These are phyloP conservation scores for Cliona cf. orientalis DNA, from an alignment of 37 sponge, comb jelly and placozoan genomes.

Conservation along the genomic window DNA sequence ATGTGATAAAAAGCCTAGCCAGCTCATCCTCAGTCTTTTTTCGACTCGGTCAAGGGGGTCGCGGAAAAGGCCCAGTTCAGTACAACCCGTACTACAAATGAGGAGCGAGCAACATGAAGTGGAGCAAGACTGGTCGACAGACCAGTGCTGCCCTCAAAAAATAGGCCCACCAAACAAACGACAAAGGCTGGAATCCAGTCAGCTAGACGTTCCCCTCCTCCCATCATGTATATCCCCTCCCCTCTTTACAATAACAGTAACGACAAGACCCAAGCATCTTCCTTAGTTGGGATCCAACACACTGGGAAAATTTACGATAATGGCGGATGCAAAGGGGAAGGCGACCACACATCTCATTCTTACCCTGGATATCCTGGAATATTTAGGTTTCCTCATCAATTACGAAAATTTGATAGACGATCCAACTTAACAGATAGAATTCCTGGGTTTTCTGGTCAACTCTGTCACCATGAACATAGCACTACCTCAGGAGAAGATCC, in stretches of 20 bases:
- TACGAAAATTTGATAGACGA: background rate
- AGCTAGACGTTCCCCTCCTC: background rate
- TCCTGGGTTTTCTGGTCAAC: conserved; percentile 34
- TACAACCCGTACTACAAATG: background rate
- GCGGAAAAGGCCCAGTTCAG: background rate
- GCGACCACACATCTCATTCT: background rate
- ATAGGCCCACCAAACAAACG: background rate
- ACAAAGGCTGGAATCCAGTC: background rate
- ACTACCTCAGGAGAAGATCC: conserved; percentile 7
- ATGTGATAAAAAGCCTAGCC: background rate
- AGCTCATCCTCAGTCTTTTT: background rate
- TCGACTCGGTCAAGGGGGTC: background rate
- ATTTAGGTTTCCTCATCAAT: conserved; percentile 47
- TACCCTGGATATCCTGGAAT: conserved; percentile 5
- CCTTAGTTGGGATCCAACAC: too few relatives aligned
- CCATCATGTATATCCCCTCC: too few relatives aligned
- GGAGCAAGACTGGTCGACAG: too few relatives aligned
- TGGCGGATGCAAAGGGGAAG: conserved; percentile 11
- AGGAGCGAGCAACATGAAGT: too few relatives aligned
- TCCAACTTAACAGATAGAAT: conserved; percentile 25
- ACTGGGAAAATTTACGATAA: too few relatives aligned
- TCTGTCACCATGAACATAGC: background rate
- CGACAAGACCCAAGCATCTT: too few relatives aligned
- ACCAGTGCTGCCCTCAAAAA: background rate
- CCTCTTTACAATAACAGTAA: too few relatives aligned